phyloP scores from a whole-genome alignment of 2,888 invertebrate species.

The Tetheella fluctuosa region DNA sequence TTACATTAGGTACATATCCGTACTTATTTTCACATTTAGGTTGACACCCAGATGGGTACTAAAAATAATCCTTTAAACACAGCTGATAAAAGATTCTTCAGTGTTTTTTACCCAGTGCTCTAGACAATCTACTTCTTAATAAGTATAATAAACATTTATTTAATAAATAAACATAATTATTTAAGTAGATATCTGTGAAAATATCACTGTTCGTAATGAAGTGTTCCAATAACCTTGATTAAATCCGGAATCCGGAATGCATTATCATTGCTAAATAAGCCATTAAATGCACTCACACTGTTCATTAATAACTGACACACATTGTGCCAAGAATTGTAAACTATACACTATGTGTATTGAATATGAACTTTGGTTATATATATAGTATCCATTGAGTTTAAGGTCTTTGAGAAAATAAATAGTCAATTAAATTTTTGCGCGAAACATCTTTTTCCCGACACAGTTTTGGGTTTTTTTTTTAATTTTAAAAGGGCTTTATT shows the following conservation, averaged over 20 bases:
- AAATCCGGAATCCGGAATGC: not conserved
- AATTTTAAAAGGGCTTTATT: no score
- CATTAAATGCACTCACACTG: not conserved
- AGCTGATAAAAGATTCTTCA: no score
- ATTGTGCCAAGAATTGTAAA: not conserved
- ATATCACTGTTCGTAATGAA: conserved; percentile 3
- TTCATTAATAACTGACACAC: not conserved
- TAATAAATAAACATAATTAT: no score
- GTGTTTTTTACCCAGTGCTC: no score
- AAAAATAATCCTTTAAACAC: no score
- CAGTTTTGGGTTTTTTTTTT: not conserved
- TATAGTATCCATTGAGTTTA: not conserved
- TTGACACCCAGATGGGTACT: no score
- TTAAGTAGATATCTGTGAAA: no score
- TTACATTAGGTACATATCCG: no score
- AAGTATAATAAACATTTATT: no score
- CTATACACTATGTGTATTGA: not conserved
- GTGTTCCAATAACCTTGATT: not conserved
- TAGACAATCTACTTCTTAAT: no score
- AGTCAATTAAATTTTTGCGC: not conserved
- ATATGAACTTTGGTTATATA: not conserved
- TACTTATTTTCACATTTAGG: no score
- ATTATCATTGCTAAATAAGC: not conserved
- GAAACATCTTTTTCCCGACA: not conserved
- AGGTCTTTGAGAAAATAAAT: not conserved